Percentiles rank a stretch among this genome's conserved stretches.
Evolutionary conservation across 2,113 vertebrate genomes (phyloP).

Genomic region (Protobothrops mucrosquamatus): DNA sequence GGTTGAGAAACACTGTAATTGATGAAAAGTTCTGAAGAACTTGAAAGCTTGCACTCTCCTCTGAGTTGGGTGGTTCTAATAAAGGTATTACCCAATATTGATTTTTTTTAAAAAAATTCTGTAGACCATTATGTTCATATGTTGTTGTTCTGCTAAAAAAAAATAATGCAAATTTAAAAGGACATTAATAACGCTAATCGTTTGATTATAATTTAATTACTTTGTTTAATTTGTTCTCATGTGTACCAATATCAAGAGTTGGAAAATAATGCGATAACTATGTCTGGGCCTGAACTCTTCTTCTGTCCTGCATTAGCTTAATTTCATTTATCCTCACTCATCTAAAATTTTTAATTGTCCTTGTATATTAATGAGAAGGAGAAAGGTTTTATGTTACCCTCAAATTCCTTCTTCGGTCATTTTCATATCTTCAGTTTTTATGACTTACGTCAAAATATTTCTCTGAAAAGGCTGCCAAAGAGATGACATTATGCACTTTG

Average conservation of each 20-base stretch:
- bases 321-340: background rate
- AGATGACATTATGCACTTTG: slow-evolving; percentile 68
- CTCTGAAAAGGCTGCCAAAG: slow-evolving; percentile 47
- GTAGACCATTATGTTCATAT: background rate
- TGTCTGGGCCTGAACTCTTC: background rate
- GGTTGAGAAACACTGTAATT: background rate
- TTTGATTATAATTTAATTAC: background rate
- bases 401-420: slow-evolving; percentile 45
- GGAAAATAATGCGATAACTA: background rate
- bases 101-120: background rate
- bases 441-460: background rate
- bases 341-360: background rate
- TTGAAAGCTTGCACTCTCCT: background rate
- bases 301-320: background rate
- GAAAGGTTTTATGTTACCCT: slow-evolving; percentile 51
- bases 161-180: background rate
- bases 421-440: background rate
- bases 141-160: background rate
- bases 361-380: background rate
- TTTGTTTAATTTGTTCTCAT: background rate
- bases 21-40: background rate
- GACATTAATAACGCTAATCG: background rate
- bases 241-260: background rate
- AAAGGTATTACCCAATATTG: background rate
- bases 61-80: background rate